phyloP scores from a whole-genome alignment of 2,888 invertebrate species.

The Schrankia costaestrigalis region DNA sequence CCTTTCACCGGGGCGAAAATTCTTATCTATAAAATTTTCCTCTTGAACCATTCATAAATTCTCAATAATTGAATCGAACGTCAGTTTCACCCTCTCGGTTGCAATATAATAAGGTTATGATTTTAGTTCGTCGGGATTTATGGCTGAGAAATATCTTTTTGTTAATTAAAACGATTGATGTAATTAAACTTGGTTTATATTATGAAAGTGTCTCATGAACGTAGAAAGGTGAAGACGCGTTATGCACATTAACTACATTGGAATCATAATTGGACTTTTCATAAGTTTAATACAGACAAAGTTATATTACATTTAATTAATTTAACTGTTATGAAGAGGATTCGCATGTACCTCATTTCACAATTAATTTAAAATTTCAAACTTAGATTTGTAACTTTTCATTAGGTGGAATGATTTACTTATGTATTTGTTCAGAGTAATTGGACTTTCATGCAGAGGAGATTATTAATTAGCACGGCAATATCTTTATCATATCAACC shows the following conservation, averaged over 20 bases:
- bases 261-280: conserved; percentile 42
- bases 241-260: conserved; percentile 56
- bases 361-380: conserved; percentile 9
- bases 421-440: too few species aligned
- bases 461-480: too few species aligned
- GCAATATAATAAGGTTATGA: conserved; percentile 57
- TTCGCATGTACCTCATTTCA: conserved; percentile 12
- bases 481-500: too few species aligned
- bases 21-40: conserved; percentile 66
- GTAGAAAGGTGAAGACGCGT: conserved; percentile 37
- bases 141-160: conserved; percentile 42
- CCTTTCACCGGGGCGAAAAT: conserved; percentile 55
- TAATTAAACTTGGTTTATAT: too few species aligned
- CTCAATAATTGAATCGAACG: conserved; percentile 70
- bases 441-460: too few species aligned
- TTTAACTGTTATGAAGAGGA: conserved; percentile 10
- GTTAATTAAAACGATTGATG: conserved; percentile 49
- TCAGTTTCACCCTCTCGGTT: conserved; percentile 51
- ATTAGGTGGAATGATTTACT: too few species aligned
- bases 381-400: too few species aligned
- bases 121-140: conserved; percentile 58
- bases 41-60: conserved; percentile 68
- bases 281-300: conserved; percentile 22
- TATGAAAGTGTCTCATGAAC: too few species aligned
- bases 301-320: conserved; percentile 20